These are phyloP conservation scores for Mesoligia furuncula DNA, from an alignment of 2,888 invertebrate species.

Conservation along the genomic window DNA sequence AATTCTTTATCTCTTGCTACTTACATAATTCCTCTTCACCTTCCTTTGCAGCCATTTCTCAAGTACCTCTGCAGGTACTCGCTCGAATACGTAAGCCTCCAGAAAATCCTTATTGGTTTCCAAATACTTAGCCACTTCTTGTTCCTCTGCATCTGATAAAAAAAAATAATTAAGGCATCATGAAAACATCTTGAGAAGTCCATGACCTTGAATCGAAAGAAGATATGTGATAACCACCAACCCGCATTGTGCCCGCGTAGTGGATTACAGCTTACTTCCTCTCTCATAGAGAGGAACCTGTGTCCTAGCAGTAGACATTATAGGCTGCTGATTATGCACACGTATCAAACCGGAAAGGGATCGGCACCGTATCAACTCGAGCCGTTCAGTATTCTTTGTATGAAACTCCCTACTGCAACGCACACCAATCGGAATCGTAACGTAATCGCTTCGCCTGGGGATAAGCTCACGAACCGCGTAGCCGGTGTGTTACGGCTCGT, in stretches of 20 bases:
- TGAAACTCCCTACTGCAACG: no score
- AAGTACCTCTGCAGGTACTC: conserved; percentile 91
- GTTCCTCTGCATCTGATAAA: conserved; percentile 67
- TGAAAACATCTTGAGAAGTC: neutral
- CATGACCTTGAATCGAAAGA: no score
- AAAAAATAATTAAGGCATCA: neutral
- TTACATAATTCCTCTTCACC: conserved; percentile 63
- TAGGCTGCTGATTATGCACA: neutral
- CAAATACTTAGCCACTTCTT: conserved; percentile 86
- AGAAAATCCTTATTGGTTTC: conserved; percentile 92
- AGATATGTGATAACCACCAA: neutral
- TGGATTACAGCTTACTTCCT: neutral
- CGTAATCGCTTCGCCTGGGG: no score
- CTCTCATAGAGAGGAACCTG: no score
- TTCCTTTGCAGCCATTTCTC: conserved; percentile 92
- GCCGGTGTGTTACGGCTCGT: no score
- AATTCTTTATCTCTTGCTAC: conserved; percentile 34
- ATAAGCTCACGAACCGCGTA: no score
- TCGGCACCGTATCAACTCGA: no score
- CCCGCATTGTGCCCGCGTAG: neutral
- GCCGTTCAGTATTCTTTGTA: no score
- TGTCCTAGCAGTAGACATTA: neutral
- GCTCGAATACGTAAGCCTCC: conserved; percentile 91
- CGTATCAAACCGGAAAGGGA: no score
- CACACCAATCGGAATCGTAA: no score